Base-by-base conservation (phyloP, 1,140 invertebrate species). In the Oscheius sp. region DNA sequence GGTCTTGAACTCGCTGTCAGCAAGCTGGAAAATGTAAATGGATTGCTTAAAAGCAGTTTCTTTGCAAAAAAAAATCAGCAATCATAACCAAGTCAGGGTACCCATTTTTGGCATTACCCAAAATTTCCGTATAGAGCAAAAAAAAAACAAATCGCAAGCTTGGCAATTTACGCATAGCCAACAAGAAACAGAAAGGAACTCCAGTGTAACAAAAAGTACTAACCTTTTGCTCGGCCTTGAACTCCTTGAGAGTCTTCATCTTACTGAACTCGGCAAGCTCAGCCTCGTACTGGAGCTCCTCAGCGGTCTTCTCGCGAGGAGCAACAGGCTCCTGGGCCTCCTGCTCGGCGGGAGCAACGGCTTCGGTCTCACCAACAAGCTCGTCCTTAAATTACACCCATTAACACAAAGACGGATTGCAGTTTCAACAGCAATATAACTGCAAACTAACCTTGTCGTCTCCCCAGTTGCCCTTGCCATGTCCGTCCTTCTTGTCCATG, bases 401-500 rank as follows among this genome's bases (percentile, higher is more conserved):
- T 26, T 59, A 20, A 20, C n/a, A 29, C 26, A 20, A 59, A 29
- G 15, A 26, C n/a, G n/a, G n/a, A n/a, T n/a, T n/a, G n/a, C n/a
- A n/a, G n/a, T 28, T 58, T 28, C 23, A 10, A 28, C 10, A 58
- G 23, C 10, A 58, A 58, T 58, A 10, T 13, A 58, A 13, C 26
- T 10, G n/a, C 10, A 42, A 7, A 7, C 52, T 35, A n/a, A 64
- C 62, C 72, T 75, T 35, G 55, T 68, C 38, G 55, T 68, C 66
- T 46, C 76, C 76, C 76, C 76, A 77, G 76, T 77, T 77, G 62
- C 76, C 74, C 68, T 76, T 77, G 55, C 76, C 76, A 46, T 76
- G 75, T 45, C 76, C 76, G 52, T 73, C 76, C 75, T 77, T 77
- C 74, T 77, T 73, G 18, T 77, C 76, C 34, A 65, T 42, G n/a